These are phyloP conservation scores for Rhinolophus ferrumequinum DNA, from an alignment of 2,113 vertebrate species.

Conservation along the genomic window DNA sequence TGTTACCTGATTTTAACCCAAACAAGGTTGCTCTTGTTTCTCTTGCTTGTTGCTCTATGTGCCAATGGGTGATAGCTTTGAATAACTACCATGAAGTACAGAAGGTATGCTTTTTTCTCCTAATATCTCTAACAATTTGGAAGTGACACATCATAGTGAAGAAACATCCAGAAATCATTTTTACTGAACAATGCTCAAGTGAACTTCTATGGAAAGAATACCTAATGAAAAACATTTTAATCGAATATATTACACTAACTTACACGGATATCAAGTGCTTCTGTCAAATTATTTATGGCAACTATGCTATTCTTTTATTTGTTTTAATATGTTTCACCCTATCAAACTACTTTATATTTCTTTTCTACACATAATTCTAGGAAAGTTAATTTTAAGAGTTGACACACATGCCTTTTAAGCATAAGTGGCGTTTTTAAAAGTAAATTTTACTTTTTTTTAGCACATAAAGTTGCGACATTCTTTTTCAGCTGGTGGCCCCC, in stretches of 20 bases:
- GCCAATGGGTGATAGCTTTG: conserved; percentile 84
- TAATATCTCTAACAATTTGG: not conserved
- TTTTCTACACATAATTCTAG: not conserved
- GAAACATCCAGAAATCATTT: not conserved
- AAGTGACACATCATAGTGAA: not conserved
- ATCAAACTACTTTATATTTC: not conserved
- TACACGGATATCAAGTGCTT: too few relatives aligned
- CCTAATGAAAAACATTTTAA: not conserved
- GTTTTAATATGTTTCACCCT: not conserved
- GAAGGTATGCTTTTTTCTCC: conserved; percentile 78
- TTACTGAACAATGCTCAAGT: not conserved
- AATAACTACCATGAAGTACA: conserved; percentile 81
- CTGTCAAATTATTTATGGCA: not conserved
- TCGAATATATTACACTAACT: not conserved
- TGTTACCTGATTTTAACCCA: conserved; percentile 82
- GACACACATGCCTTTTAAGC: not conserved
- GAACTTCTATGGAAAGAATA: not conserved
- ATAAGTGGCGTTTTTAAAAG: not conserved
- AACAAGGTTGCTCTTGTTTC: conserved; percentile 82
- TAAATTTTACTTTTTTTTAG: not conserved
- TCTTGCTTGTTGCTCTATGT: conserved; percentile 84
- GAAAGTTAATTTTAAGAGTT: not conserved
- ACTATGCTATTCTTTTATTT: not conserved
- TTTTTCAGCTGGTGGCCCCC: conserved; percentile 80
- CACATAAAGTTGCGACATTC: not conserved